Base-by-base conservation (phyloP, 37 sponge, comb jelly and placozoan species). In the Chondrosia reniformis region DNA sequence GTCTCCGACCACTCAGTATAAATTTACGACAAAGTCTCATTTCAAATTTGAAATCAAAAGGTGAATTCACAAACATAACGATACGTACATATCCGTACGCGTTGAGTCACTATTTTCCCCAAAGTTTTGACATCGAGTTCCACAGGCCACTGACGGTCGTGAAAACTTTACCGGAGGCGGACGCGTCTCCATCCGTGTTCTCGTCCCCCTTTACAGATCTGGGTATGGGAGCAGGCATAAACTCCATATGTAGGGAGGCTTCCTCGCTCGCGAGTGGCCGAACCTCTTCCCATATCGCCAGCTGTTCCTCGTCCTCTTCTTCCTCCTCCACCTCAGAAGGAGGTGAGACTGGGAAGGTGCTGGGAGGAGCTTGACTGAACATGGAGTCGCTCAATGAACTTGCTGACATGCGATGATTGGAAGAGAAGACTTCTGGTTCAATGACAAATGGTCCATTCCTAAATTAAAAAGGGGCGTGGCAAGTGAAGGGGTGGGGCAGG, bases 341-440 rank as follows among this genome's bases (percentile, higher is more conserved):
- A 8, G 39, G 22, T 0, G 75, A 54, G 21, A 65, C 62, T 55
- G 54, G 64, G 36, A 45, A 74, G 33, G 76, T 32, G 31, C 31
- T 56, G 17, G 89, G 89, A 22, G 84, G 80, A 33, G 46, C 65
- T 27, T 57, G 75, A 1, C 77, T 83, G 56, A 37, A 21, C 33
- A 39, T 25, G 24, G 72, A 36, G 2, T 37, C 72, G 19, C 44
- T 6, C 24, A 69, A 66, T 5, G 33, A 40, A 69, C 10, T 21
- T 12, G 25, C 25, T 13, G 41, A 8, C 42, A 1, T 34, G 58
- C 27, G n/a, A 39, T 69, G 42, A 40, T 36, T 7, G 44, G 7
- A 59, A 30, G 41, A 8, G 42, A 61, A 46, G 39, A 84, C 57
- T 37, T 89, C 85, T 12, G 85, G 89, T 22, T 84, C 31, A 32